Evolutionary conservation across 2,888 invertebrate genomes (phyloP).

Genomic region (Dysmachus trigonus): DNA sequence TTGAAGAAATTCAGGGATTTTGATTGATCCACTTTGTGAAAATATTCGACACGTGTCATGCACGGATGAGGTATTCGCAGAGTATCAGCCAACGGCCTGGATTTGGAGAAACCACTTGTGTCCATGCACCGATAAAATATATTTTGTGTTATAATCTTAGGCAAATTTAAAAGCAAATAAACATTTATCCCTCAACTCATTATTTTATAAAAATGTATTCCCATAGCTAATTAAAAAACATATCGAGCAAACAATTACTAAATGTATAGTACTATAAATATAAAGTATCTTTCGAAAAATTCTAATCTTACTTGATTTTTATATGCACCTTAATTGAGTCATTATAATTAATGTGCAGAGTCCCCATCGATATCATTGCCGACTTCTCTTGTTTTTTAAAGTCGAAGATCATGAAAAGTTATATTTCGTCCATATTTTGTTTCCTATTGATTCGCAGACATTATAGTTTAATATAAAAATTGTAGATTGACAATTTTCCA

Average conservation of each 20-base stretch:
- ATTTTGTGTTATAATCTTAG: neutral
- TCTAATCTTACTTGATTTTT: too few relatives aligned
- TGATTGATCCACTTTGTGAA: neutral
- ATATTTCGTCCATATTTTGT: too few relatives aligned
- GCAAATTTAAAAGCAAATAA: neutral
- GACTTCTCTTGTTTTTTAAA: too few relatives aligned
- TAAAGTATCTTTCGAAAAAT: too few relatives aligned
- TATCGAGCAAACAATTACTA: neutral
- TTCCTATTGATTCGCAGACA: too few relatives aligned
- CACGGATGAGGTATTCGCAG: neutral
- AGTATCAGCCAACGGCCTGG: neutral
- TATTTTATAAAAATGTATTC: neutral
- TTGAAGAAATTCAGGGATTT: neutral
- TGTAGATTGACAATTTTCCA: too few relatives aligned
- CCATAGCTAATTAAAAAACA: neutral
- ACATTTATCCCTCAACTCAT: neutral
- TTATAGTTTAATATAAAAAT: too few relatives aligned
- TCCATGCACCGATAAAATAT: neutral
- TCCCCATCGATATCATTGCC: too few relatives aligned
- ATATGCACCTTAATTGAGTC: too few relatives aligned
- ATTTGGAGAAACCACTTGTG: neutral
- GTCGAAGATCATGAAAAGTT: too few relatives aligned
- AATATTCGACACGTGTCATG: neutral
- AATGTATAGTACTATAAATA: too few relatives aligned
- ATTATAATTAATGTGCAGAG: too few relatives aligned